phyloP scores from a whole-genome alignment of 2,888 invertebrate genomes.

The Creontiades dilutus region DNA sequence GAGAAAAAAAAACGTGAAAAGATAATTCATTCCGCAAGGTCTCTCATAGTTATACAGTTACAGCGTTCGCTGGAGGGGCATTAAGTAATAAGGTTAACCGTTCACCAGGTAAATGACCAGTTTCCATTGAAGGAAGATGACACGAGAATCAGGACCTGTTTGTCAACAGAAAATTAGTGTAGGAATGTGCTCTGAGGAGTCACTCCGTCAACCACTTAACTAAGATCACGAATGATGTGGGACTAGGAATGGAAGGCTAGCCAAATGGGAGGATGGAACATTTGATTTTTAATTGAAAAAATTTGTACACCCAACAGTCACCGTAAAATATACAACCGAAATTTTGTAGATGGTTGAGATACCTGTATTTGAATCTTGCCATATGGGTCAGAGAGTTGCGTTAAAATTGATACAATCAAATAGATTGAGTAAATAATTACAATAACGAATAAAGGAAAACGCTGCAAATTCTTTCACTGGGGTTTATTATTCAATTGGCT shows the following conservation, averaged over 20 bases:
- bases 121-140: constrained; percentile 57
- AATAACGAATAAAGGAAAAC: too few species aligned
- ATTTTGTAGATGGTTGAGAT: too few species aligned
- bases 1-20: not conserved
- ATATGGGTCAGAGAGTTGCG: too few species aligned
- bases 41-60: constrained; percentile 38
- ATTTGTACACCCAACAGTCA: too few species aligned
- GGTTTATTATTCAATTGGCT: too few species aligned
- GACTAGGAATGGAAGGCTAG: not conserved
- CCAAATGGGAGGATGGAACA: too few species aligned
- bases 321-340: too few species aligned
- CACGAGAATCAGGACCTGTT: not conserved
- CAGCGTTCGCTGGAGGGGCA: not conserved
- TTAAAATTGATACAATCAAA: too few species aligned
- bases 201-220: not conserved
- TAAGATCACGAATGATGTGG: not conserved
- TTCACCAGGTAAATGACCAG: constrained; percentile 44
- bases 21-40: constrained; percentile 34
- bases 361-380: too few species aligned
- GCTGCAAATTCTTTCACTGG: too few species aligned
- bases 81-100: constrained; percentile 66
- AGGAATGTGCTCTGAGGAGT: constrained; percentile 15
- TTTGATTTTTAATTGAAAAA: too few species aligned
- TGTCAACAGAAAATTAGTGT: not conserved
- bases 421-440: too few species aligned